These are phyloP conservation scores for Orchestes rusci DNA, from an alignment of 2,888 invertebrate genomes.

Conservation along the genomic window DNA sequence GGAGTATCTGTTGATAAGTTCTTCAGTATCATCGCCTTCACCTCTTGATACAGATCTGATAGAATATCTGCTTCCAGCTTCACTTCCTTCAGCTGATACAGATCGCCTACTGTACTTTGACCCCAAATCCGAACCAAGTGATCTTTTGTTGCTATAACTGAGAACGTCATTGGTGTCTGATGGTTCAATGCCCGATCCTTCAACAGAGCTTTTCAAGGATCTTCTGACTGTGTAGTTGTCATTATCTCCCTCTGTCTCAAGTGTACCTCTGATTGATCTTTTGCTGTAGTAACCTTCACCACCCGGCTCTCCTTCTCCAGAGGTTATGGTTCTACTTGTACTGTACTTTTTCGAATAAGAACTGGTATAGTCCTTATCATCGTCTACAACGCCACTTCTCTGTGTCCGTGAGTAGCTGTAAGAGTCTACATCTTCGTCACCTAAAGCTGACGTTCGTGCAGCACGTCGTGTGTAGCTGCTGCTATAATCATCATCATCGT, in stretches of 20 bases:
- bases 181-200: constrained; percentile 32
- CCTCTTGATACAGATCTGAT: constrained; percentile 23
- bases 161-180: constrained; percentile 26
- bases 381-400: constrained; percentile 19
- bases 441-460: constrained; percentile 23
- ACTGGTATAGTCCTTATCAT: constrained; percentile 24
- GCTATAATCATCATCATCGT: constrained; percentile 27
- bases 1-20: constrained; percentile 31
- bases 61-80: constrained; percentile 25
- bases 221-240: constrained; percentile 34
- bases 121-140: constrained; percentile 29
- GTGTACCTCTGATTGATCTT: constrained; percentile 29
- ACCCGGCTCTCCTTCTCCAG: constrained; percentile 25
- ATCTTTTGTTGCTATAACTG: constrained; percentile 29
- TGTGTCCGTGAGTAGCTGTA: constrained; percentile 28
- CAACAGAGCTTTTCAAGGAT: constrained; percentile 31
- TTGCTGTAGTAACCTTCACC: constrained; percentile 33
- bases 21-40: constrained; percentile 31
- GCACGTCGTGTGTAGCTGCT: constrained; percentile 23
- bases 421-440: constrained; percentile 27
- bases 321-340: constrained; percentile 23
- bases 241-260: constrained; percentile 34
- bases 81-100: constrained; percentile 30
- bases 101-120: constrained; percentile 31
- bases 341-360: constrained; percentile 30